phyloP scores from a whole-genome alignment of 2,113 vertebrate species.

The Tringa solitaria region DNA sequence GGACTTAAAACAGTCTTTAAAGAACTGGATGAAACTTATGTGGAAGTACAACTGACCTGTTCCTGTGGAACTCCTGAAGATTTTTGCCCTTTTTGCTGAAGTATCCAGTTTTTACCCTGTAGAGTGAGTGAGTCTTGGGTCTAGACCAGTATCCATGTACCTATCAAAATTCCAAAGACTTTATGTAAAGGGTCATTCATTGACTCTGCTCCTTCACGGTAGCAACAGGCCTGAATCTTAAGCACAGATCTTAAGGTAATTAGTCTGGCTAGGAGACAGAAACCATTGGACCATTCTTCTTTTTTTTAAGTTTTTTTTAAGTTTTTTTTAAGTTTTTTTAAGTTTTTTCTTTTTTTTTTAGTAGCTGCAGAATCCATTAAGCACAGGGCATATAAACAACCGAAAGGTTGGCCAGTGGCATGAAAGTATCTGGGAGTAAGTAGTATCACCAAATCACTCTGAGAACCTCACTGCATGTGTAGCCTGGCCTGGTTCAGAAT shows the following conservation, averaged over 20 bases:
- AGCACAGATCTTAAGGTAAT: background rate
- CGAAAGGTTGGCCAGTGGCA: background rate
- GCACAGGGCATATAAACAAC: background rate
- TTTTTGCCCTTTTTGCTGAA: background rate
- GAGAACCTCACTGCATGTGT: rapidly evolving
- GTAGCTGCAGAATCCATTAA: background rate
- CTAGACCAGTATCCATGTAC: background rate
- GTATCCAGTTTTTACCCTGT: background rate
- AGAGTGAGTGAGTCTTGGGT: background rate
- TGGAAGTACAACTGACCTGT: background rate
- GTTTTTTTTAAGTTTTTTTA: background rate
- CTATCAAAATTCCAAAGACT: background rate
- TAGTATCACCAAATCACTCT: background rate
- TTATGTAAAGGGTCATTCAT: background rate
- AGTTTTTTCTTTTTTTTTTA: background rate
- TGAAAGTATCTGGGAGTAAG: background rate
- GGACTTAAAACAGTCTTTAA: background rate
- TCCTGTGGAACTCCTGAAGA: background rate
- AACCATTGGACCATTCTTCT: background rate
- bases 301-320: background rate
- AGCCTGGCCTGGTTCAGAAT: background rate
- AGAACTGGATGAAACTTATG: background rate
- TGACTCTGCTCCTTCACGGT: background rate
- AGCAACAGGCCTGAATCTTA: background rate
- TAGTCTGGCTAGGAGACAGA: background rate